phyloP scores from a whole-genome alignment of 2,797 vertebrate species.

The Eurystomus glaucurus region DNA sequence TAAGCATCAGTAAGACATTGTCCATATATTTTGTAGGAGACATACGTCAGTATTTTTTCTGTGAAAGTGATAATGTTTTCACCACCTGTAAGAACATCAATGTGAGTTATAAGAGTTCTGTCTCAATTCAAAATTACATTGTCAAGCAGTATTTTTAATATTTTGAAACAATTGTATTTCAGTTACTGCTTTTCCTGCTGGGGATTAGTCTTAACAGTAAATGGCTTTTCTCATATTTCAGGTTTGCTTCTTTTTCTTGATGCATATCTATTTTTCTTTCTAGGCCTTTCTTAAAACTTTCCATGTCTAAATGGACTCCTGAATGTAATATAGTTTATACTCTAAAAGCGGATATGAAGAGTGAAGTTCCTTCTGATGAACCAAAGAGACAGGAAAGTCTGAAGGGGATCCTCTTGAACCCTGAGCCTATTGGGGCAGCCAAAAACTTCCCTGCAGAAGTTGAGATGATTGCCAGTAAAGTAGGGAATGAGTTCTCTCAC shows the following conservation, averaged over 20 bases:
- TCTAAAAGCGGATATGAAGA: slow-evolving; percentile 96
- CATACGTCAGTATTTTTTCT: neutral
- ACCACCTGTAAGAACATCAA: neutral
- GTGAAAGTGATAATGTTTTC: neutral
- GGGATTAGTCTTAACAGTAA: neutral
- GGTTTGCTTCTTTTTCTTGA: slow-evolving; percentile 24
- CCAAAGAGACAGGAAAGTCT: slow-evolving; percentile 94
- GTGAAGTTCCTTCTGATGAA: slow-evolving; percentile 94
- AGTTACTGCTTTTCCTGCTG: neutral
- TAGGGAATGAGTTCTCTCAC: slow-evolving; percentile 92
- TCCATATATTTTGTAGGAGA: accelerated
- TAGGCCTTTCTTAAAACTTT: slow-evolving; percentile 80
- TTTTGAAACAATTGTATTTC: neutral
- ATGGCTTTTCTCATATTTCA: neutral
- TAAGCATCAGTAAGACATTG: accelerated
- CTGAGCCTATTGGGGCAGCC: slow-evolving; percentile 91
- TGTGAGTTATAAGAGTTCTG: neutral
- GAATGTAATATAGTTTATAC: slow-evolving; percentile 84
- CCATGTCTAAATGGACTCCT: slow-evolving; percentile 88
- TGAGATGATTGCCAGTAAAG: slow-evolving; percentile 95
- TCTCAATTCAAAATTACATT: neutral
- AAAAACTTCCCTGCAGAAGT: slow-evolving; percentile 93
- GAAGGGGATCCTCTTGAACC: slow-evolving; percentile 95
- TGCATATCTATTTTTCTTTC: slow-evolving; percentile 8
- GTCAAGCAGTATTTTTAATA: neutral